Conservation (phyloP, 37 sponge, comb jelly and placozoan genomes). For the Aplysina aerophoba region DNA sequence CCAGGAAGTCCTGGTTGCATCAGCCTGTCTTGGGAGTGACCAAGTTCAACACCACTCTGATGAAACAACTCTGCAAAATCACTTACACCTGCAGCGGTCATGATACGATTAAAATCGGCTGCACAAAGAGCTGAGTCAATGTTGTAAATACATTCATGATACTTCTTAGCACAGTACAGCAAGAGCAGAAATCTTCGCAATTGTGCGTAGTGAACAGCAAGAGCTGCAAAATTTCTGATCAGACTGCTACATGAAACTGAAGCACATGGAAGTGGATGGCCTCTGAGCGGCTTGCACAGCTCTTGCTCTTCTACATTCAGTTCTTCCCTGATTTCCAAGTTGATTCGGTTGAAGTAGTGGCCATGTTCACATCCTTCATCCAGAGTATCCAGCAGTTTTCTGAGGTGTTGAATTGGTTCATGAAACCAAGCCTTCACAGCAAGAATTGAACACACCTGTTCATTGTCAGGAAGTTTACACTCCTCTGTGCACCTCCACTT, state of each 20-base stretch:
- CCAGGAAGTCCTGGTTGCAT: neutral
- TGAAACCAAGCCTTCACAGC: neutral
- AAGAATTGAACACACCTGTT: neutral
- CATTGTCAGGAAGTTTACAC: neutral
- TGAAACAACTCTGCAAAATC: no score
- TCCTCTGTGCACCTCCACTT: conserved; percentile 28
- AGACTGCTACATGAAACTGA: neutral
- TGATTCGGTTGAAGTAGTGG: neutral
- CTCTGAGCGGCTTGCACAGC: neutral
- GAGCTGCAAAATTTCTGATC: neutral
- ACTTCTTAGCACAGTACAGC: neutral
- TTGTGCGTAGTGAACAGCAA: neutral
- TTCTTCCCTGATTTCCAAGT: neutral
- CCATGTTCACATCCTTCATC: neutral
- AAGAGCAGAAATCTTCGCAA: conserved; percentile 4
- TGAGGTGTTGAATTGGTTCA: neutral
- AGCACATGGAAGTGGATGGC: neutral
- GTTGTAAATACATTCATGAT: neutral
- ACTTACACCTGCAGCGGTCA: neutral
- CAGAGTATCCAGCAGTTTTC: neutral
- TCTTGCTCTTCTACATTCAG: neutral
- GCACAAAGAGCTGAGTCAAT: neutral
- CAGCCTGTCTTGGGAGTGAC: neutral
- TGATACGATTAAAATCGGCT: neutral
- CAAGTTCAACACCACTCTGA: no score